Evolutionary conservation across 2,888 invertebrate genomes (phyloP).

Genomic region (Cryptosula pallasiana): DNA sequence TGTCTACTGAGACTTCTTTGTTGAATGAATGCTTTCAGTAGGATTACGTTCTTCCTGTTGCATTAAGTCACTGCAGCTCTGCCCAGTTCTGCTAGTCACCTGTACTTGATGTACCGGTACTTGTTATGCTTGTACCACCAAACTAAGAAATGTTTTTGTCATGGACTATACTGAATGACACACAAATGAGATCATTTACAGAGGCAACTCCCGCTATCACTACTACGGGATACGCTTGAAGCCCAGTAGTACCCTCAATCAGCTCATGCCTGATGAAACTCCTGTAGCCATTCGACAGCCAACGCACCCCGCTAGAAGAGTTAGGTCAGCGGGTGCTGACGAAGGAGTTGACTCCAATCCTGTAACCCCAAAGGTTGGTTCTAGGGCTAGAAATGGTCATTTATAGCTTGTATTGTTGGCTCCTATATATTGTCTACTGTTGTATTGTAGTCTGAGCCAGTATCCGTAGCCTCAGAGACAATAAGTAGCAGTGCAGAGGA

Average conservation of each 20-base stretch:
- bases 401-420: not conserved
- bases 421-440: not conserved
- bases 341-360: constrained; percentile 3
- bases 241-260: constrained; percentile 68
- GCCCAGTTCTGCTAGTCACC: too few relatives aligned
- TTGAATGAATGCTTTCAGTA: too few relatives aligned
- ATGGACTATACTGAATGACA: too few relatives aligned
- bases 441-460: constrained; percentile 18
- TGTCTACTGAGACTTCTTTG: too few relatives aligned
- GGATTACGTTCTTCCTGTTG: too few relatives aligned
- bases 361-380: not conserved
- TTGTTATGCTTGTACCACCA: too few relatives aligned
- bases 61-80: too few relatives aligned
- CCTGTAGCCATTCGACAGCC: constrained; percentile 50
- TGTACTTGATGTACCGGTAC: too few relatives aligned
- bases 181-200: constrained; percentile 55
- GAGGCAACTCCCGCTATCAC: constrained; percentile 97
- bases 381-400: too few relatives aligned
- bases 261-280: constrained; percentile 52
- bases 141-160: too few relatives aligned
- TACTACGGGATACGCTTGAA: constrained; percentile 99
- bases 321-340: not conserved
- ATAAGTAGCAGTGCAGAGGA: not conserved
- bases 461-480: not conserved
- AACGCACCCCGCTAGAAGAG: not conserved